These are phyloP conservation scores for Caranx ignobilis DNA, from an alignment of 2,113 vertebrate genomes.

Conservation along the genomic window DNA sequence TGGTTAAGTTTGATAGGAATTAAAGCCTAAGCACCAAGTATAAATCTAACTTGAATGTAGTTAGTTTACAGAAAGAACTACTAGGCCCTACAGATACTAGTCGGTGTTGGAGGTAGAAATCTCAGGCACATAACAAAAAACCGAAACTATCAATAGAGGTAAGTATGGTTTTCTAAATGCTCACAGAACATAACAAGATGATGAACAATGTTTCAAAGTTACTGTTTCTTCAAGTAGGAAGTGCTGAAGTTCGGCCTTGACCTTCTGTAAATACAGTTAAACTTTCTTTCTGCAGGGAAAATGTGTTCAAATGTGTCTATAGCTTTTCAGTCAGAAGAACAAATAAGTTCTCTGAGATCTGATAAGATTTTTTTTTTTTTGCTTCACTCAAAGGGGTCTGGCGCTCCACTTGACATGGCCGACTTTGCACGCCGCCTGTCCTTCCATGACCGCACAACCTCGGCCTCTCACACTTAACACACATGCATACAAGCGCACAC, in stretches of 20 bases:
- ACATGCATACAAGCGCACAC: constrained; percentile 43
- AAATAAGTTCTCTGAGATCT: constrained; percentile 71
- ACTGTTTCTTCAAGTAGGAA: constrained; percentile 13
- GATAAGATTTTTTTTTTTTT: constrained; percentile 75
- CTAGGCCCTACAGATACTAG: neutral
- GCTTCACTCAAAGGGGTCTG: constrained; percentile 62
- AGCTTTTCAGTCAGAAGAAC: constrained; percentile 74
- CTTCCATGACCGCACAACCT: constrained; percentile 71
- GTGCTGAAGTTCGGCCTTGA: constrained; percentile 35
- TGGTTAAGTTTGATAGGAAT: too few species aligned
- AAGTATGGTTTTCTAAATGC: neutral
- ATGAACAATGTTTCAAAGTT: constrained; percentile 34
- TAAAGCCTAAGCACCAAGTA: neutral
- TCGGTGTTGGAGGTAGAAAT: too few species aligned
- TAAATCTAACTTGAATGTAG: neutral
- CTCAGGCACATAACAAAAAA: neutral
- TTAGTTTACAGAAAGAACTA: neutral
- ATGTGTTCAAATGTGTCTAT: constrained; percentile 59
- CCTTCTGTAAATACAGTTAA: constrained; percentile 55
- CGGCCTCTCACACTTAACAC: constrained; percentile 36
- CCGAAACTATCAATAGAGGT: neutral
- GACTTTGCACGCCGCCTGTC: constrained; percentile 68
- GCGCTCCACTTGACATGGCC: constrained; percentile 66
- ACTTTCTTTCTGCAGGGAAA: constrained; percentile 51
- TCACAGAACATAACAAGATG: neutral